phyloP scores from a whole-genome alignment of 2,797 vertebrate species.

The Nasua narica region DNA sequence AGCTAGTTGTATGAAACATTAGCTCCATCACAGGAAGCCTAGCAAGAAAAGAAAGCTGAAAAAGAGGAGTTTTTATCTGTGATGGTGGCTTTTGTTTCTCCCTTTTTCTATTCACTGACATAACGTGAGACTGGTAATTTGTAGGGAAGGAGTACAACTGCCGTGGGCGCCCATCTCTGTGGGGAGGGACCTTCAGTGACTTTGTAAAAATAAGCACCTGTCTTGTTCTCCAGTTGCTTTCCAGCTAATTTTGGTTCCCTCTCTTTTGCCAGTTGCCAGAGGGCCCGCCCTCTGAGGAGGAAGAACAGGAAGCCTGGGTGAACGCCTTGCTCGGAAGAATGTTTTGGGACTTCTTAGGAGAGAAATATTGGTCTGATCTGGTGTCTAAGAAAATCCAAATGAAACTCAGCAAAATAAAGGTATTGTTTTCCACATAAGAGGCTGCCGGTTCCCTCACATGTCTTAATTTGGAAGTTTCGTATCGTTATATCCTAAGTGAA shows the following conservation, averaged over 20 bases:
- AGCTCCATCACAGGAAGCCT: not conserved
- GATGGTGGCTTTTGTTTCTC: not conserved
- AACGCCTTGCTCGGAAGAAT: slow-evolving; percentile 93
- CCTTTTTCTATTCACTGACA: not conserved
- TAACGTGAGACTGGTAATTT: not conserved
- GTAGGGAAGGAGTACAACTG: not conserved
- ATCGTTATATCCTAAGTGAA: not conserved
- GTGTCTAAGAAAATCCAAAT: slow-evolving; percentile 99
- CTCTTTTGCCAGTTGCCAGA: slow-evolving; percentile 86
- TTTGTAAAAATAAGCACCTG: slow-evolving; percentile 57
- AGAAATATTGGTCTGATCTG: slow-evolving; percentile 94
- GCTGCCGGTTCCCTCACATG: not conserved
- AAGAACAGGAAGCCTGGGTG: slow-evolving; percentile 92
- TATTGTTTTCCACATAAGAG: slow-evolving; percentile 71
- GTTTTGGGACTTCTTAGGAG: slow-evolving; percentile 97
- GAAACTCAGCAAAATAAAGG: slow-evolving; percentile 99
- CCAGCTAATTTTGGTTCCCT: slow-evolving; percentile 64
- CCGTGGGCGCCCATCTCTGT: not conserved
- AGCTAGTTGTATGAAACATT: not conserved
- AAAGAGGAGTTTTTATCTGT: not conserved
- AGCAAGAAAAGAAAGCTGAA: not conserved
- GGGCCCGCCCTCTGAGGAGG: slow-evolving; percentile 81
- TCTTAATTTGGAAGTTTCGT: not conserved
- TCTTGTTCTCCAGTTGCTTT: slow-evolving; percentile 29
- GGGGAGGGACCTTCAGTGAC: not conserved